Conservation (phyloP, 1,140 invertebrate species). For the Proctacanthus coquilletti region DNA sequence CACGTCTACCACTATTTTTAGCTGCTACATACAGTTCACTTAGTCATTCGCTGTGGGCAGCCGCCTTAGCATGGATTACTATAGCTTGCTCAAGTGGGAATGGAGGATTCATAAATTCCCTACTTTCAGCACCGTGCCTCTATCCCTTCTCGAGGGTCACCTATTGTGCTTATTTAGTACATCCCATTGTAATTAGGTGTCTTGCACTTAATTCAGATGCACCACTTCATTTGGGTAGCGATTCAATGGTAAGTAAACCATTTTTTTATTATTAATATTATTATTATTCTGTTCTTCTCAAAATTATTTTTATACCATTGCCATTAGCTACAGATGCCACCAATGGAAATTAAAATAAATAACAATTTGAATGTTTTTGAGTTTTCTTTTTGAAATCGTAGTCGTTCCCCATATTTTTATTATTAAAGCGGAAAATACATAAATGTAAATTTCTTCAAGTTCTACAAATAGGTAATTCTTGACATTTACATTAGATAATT, state of each 20-base stretch:
- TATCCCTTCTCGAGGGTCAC: slow-evolving; percentile 73
- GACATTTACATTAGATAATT: too few species aligned
- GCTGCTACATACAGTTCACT: slow-evolving; percentile 68
- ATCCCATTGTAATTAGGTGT: slow-evolving; percentile 60
- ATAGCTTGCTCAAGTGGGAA: slow-evolving; percentile 77
- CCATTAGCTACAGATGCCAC: too few species aligned
- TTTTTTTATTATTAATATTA: too few species aligned
- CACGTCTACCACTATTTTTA: slow-evolving; percentile 45
- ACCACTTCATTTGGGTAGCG: slow-evolving; percentile 59
- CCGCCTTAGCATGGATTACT: slow-evolving; percentile 71
- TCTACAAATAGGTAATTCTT: too few species aligned
- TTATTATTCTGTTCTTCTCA: too few species aligned
- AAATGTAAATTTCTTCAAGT: too few species aligned
- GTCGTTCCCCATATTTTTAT: too few species aligned
- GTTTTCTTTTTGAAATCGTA: too few species aligned
- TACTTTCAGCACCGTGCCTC: slow-evolving; percentile 57
- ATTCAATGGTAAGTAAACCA: slow-evolving; percentile 56
- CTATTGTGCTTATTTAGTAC: slow-evolving; percentile 68
- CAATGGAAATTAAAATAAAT: too few species aligned
- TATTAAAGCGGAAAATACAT: too few species aligned
- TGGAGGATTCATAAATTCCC: slow-evolving; percentile 56
- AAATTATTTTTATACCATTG: too few species aligned
- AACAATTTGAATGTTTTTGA: too few species aligned
- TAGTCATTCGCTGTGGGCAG: slow-evolving; percentile 70
- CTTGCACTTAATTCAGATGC: slow-evolving; percentile 61